Evolutionary conservation across 2,888 invertebrate genomes (phyloP).

Genomic region (Morpho helenor): DNA sequence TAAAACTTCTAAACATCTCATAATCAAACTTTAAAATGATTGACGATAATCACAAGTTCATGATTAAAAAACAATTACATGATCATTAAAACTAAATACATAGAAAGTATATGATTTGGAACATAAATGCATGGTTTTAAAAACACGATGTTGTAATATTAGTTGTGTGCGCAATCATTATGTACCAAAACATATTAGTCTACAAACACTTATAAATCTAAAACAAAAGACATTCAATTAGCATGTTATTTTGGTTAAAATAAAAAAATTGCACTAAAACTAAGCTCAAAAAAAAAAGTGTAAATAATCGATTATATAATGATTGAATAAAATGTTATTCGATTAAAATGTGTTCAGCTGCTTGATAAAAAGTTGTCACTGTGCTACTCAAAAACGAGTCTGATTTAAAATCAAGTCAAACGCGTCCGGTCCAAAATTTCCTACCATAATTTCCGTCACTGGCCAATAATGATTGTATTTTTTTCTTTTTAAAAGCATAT

Average conservation of each 20-base stretch:
- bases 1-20: conserved; percentile 47
- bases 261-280: conserved; percentile 60
- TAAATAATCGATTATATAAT: conserved; percentile 55
- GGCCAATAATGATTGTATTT: conserved; percentile 35
- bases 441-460: conserved; percentile 42
- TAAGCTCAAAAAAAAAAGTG: conserved; percentile 45
- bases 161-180: conserved; percentile 45
- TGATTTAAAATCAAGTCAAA: conserved; percentile 67
- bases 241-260: conserved; percentile 76
- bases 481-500: conserved; percentile 50
- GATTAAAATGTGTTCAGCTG: conserved; percentile 61
- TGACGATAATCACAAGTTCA: conserved; percentile 69
- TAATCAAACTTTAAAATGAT: conserved; percentile 68
- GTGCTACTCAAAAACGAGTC: conserved; percentile 38
- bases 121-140: conserved; percentile 56
- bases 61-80: conserved; percentile 63
- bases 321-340: conserved; percentile 62
- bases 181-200: conserved; percentile 52
- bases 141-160: conserved; percentile 9
- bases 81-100: conserved; percentile 34
- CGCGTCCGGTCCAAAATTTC: conserved; percentile 45
- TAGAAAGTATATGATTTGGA: conserved; percentile 52
- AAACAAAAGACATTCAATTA: conserved; percentile 60
- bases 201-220: conserved; percentile 40
- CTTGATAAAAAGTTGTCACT: conserved; percentile 5